Evolutionary conservation across 1,140 invertebrate genomes (phyloP).

Genomic region (Phthorimaea operculella): DNA sequence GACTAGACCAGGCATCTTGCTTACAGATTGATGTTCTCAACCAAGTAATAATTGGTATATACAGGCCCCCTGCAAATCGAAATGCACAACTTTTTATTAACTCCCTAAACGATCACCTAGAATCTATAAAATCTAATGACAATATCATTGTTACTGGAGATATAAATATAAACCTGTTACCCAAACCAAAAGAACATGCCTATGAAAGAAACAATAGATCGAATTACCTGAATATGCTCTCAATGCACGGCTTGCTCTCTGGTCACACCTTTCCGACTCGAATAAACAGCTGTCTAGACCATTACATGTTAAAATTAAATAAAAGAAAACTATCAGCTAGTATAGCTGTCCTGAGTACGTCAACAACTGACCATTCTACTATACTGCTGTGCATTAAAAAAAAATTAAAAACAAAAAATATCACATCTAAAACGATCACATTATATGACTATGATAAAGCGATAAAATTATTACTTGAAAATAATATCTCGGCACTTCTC

Average conservation of each 20-base stretch:
- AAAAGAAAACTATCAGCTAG: background rate
- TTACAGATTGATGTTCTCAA: background rate
- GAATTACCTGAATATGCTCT: background rate
- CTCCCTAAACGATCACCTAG: background rate
- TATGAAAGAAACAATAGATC: background rate
- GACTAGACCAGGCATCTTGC: too few relatives aligned
- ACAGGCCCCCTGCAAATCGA: background rate
- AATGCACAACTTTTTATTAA: background rate
- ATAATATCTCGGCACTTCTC: background rate
- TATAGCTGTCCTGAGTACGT: background rate
- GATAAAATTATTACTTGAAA: background rate
- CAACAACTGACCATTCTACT: background rate
- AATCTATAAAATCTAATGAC: background rate
- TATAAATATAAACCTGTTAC: conserved; percentile 5
- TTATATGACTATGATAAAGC: background rate
- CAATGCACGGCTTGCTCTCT: background rate
- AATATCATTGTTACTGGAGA: conserved; percentile 3
- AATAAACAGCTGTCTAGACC: background rate
- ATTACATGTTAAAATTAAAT: background rate
- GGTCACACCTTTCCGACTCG: background rate
- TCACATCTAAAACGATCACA: too few relatives aligned
- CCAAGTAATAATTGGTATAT: background rate
- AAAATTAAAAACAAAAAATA: background rate
- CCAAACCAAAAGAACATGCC: background rate
- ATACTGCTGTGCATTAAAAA: background rate